Percentiles rank a stretch among this genome's conserved stretches.
Evolutionary conservation across 2,797 vertebrate genomes (phyloP).

Genomic region (Schizopygopsis malacanthus): DNA sequence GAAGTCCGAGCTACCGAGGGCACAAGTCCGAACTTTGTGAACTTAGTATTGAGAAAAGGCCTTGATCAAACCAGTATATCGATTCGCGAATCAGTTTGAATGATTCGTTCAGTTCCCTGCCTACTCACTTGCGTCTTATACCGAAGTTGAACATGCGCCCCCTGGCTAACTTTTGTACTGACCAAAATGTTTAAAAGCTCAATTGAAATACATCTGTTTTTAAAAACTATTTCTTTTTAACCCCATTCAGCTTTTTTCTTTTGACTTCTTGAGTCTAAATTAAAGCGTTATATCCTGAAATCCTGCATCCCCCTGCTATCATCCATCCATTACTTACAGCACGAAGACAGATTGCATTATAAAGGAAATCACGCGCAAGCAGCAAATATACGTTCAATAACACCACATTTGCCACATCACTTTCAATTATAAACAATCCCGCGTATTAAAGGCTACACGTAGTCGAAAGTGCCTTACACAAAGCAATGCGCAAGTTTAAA

Average conservation of each 20-base stretch:
- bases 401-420: neutral
- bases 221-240: neutral
- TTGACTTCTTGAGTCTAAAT: neutral
- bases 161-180: neutral
- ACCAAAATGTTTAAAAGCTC: neutral
- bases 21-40: no score
- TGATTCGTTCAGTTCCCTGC: no score
- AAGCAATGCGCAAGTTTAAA: neutral
- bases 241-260: neutral
- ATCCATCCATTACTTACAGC: neutral
- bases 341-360: neutral
- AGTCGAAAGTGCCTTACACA: neutral
- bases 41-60: no score
- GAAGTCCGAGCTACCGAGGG: no score
- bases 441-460: neutral
- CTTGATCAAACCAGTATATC: no score
- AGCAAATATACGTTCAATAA: neutral
- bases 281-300: neutral
- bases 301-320: no score
- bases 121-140: neutral
- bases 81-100: no score
- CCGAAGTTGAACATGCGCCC: neutral
- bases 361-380: constrained; percentile 25
- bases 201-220: neutral
- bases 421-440: neutral